Base-by-base conservation (phyloP, 2,113 vertebrate genomes). In the Psammodynastes pulverulentus region DNA sequence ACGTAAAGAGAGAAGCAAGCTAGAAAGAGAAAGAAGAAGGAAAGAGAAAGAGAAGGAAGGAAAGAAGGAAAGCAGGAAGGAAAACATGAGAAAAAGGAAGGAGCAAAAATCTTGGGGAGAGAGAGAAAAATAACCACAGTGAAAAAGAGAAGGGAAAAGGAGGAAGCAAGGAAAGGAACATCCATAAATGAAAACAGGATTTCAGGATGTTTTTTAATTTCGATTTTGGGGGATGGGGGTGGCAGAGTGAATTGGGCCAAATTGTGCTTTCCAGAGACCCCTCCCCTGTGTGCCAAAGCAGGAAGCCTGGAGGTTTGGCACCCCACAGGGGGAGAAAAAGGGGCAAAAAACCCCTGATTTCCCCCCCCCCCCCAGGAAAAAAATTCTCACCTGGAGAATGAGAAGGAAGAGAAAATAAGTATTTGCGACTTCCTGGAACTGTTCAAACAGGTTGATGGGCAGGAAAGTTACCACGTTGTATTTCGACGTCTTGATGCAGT, bases 341-440 rank as follows among this genome's bases (percentile, higher is more conserved):
- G 34, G 3, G 7, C 8, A 0, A 29, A 3, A 43, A 3, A 43
- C n/a, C 34, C 53, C 17, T 7, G 67, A 34, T 39, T 34, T 17
- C 23, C 72, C 34, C 4, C n/a, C 49, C 49, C 0, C 6, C 21
- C 8, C 23, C 53, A 54, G 19, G 19, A 26, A 67, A 29, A 17
- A 0, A 43, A n/a, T 72, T 54, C 56, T 95, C 95, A 99, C 99
- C 98, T 99, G 99, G 87, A 99, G 97, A 93, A 99, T 99, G 95
- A 99, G 98, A 94, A 99, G 98, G 97, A 99, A 99, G 92, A 99
- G 98, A 96, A 99, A 99, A 97, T 99, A 99, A 46, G 98, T 99
- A 95, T 99, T 99, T 95, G 99, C 99, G 96, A 99, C 99, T 98
- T 99, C 98, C 97, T 99, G 99, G 97, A 99, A 99, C 97, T 99